These are phyloP conservation scores for Drosophila yooni DNA, from an alignment of 2,888 invertebrate genomes.

Conservation along the genomic window DNA sequence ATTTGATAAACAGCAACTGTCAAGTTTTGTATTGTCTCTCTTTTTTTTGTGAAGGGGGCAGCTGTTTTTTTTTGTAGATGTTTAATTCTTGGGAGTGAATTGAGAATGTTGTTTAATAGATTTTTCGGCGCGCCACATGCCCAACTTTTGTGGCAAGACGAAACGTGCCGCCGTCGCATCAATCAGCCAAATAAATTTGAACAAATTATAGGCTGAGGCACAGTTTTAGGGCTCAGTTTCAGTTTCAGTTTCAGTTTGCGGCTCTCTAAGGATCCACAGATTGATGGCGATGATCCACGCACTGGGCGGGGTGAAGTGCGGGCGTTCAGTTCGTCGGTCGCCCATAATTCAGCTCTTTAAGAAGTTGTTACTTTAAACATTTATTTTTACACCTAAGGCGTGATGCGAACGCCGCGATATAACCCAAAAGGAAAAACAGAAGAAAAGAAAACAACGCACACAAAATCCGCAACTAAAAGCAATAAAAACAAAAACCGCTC, in stretches of 20 bases:
- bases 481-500: constrained; percentile 36
- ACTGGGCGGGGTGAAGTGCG: background rate
- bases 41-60: constrained; percentile 31
- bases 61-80: constrained; percentile 45
- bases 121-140: constrained; percentile 65
- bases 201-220: constrained; percentile 75
- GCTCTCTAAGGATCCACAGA: constrained; percentile 58
- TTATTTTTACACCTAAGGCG: constrained; percentile 83
- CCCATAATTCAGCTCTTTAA: constrained; percentile 76
- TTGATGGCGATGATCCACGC: constrained; percentile 53
- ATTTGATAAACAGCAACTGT: constrained; percentile 56
- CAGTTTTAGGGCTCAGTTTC: background rate
- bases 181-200: constrained; percentile 79
- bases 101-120: constrained; percentile 57
- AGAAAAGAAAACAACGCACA: constrained; percentile 10
- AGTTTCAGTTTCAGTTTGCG: constrained; percentile 2
- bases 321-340: constrained; percentile 21
- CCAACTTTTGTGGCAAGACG: constrained; percentile 67
- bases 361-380: constrained; percentile 80
- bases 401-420: constrained; percentile 54
- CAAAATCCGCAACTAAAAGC: constrained; percentile 16
- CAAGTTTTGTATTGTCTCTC: constrained; percentile 34
- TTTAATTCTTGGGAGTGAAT: constrained; percentile 24
- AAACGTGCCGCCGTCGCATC: constrained; percentile 72
- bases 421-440: constrained; percentile 15